A percentile compares a stretch with the other conserved stretches of the same genome.
Conservation (phyloP, 2,113 vertebrate genomes). For the Fregata magnificens region DNA sequence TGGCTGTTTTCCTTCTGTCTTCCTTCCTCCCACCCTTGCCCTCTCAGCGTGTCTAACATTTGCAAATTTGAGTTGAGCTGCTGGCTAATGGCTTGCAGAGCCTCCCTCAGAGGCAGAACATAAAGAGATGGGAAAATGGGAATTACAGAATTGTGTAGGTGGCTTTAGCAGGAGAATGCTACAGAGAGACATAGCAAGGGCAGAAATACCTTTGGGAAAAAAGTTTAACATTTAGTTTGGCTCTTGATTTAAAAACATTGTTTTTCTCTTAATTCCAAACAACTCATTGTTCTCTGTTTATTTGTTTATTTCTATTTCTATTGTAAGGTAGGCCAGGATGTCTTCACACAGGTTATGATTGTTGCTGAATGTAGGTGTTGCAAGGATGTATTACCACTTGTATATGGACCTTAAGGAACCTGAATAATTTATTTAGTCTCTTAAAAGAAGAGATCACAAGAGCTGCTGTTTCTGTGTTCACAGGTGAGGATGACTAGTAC, state of each 20-base stretch:
- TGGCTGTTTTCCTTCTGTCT: not conserved
- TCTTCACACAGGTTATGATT: not conserved
- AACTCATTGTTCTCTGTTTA: not conserved
- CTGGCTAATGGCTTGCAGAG: not conserved
- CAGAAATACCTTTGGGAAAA: not conserved
- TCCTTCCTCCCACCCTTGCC: not conserved
- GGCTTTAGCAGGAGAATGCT: not conserved
- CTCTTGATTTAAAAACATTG: not conserved
- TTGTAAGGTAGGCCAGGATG: not conserved
- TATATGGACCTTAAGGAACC: not conserved
- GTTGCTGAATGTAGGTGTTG: not conserved
- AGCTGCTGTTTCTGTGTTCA: not conserved
- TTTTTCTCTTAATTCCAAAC: not conserved
- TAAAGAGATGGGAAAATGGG: not conserved
- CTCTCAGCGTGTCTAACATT: not conserved
- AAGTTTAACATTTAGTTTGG: not conserved
- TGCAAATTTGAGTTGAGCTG: not conserved
- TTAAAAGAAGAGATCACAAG: not conserved
- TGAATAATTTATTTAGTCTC: not conserved
- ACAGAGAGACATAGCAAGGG: not conserved
- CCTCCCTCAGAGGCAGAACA: not conserved
- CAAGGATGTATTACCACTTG: not conserved
- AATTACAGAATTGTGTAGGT: slow-evolving; percentile 5
- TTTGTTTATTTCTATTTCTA: not conserved
- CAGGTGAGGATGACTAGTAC: not conserved